Percentiles rank a stretch among this genome's conserved stretches.
Conservation (phyloP, 2,888 invertebrate genomes). For the Mesorhabditis spiculigera region DNA sequence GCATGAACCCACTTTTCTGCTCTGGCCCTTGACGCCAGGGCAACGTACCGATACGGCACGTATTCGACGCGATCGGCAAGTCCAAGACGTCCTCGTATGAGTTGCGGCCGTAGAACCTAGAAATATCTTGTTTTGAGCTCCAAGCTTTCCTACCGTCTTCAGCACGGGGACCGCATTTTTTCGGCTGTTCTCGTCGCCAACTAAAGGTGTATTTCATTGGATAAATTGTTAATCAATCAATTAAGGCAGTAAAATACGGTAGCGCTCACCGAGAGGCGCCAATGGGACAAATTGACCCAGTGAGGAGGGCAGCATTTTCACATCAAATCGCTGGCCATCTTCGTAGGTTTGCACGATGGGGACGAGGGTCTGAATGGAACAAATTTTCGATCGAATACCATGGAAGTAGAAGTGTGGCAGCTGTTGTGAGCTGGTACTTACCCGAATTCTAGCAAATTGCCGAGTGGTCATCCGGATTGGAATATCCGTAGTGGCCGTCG, state of each 20-base stretch:
- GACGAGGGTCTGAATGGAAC: background rate
- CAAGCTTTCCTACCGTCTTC: background rate
- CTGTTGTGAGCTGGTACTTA: background rate
- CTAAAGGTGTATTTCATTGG: constrained; percentile 2
- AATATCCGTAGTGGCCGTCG: background rate
- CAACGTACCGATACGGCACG: background rate
- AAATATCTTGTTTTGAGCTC: background rate
- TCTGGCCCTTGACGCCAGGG: background rate
- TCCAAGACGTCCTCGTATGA: background rate
- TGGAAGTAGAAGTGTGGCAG: no score
- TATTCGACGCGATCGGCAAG: background rate
- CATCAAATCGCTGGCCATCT: background rate
- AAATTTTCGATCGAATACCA: no score
- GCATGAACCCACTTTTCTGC: background rate
- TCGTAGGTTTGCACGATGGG: background rate
- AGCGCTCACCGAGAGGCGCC: background rate
- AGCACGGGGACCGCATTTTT: background rate
- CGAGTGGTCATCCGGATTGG: background rate
- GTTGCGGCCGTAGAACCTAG: background rate
- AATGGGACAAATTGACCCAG: constrained; percentile 1
- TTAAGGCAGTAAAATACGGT: background rate
- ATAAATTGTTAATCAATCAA: background rate
- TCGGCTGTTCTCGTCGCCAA: background rate
- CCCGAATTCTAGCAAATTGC: background rate
- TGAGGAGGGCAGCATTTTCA: background rate